phyloP scores from a whole-genome alignment of 2,113 vertebrate genomes.

The Protomyctophum bolini region DNA sequence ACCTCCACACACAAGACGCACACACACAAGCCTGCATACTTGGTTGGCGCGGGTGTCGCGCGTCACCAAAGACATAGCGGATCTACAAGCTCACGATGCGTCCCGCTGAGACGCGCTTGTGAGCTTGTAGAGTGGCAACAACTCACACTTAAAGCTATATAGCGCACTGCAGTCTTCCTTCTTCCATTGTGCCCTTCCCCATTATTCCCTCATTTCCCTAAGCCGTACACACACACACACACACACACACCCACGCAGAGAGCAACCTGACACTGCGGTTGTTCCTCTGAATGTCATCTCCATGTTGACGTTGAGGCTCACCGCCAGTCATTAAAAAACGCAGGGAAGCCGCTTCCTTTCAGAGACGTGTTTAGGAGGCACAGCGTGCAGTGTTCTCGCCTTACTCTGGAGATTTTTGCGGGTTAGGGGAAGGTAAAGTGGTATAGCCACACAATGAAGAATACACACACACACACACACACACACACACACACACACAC shows the following conservation, averaged over 20 bases:
- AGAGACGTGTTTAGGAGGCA: constrained; percentile 15
- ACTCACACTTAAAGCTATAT: too few species aligned
- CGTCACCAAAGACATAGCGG: too few species aligned
- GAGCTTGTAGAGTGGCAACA: too few species aligned
- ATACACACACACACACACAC: too few species aligned
- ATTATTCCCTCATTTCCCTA: too few species aligned
- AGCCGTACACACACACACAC: constrained; percentile 2
- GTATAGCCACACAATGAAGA: neutral
- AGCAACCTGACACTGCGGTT: constrained; percentile 16
- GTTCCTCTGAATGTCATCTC: constrained; percentile 13
- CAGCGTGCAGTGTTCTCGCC: constrained; percentile 29
- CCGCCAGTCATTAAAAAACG: constrained; percentile 50
- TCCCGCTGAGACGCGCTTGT: too few species aligned
- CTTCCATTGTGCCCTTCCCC: neutral
- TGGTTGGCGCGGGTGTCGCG: too few species aligned
- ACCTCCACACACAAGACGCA: too few species aligned
- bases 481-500: too few species aligned
- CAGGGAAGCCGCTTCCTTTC: constrained; percentile 20
- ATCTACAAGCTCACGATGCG: too few species aligned
- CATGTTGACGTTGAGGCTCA: constrained; percentile 51
- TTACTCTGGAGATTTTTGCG: constrained; percentile 7
- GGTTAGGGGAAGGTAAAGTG: too few species aligned
- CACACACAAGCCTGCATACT: too few species aligned
- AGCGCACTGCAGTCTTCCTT: neutral
- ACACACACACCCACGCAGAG: constrained; percentile 6